Evolutionary conservation across 2,797 vertebrate genomes (phyloP).

Genomic region (Gorsachius magnificus): DNA sequence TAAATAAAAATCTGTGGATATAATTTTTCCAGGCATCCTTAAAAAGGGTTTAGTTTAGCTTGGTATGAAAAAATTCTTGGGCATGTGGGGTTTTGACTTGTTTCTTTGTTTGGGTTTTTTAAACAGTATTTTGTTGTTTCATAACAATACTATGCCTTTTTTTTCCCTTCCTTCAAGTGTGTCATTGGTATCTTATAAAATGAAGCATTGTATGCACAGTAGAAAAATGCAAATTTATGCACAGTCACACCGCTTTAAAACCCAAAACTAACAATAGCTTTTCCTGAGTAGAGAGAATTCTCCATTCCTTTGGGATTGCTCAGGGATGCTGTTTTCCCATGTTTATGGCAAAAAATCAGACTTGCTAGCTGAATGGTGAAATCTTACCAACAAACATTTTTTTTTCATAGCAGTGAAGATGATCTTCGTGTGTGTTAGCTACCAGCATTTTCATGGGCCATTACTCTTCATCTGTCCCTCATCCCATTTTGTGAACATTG

Average conservation of each 20-base stretch:
- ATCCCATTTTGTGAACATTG: background rate
- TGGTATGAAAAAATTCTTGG: background rate
- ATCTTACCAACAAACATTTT: background rate
- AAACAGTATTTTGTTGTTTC: background rate
- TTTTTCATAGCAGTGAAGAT: background rate
- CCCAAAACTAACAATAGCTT: background rate
- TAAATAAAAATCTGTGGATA: background rate
- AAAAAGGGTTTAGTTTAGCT: background rate
- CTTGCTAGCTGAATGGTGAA: background rate
- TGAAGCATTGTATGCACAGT: background rate
- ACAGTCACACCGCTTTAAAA: background rate
- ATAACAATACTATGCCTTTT: background rate
- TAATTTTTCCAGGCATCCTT: background rate
- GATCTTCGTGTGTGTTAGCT: background rate
- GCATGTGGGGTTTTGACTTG: background rate
- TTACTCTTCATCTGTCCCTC: background rate
- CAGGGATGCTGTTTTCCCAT: background rate
- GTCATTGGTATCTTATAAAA: background rate
- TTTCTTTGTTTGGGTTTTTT: background rate
- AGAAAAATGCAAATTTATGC: slow-evolving; percentile 26
- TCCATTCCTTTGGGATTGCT: background rate
- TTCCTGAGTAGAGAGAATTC: background rate
- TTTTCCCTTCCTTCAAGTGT: background rate
- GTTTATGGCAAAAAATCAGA: background rate
- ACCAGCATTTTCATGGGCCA: background rate